Percentiles rank a stretch among this genome's conserved stretches.
These are phyloP conservation scores for Nemotelus nigrinus DNA, from an alignment of 2,888 invertebrate species.

Conservation along the genomic window DNA sequence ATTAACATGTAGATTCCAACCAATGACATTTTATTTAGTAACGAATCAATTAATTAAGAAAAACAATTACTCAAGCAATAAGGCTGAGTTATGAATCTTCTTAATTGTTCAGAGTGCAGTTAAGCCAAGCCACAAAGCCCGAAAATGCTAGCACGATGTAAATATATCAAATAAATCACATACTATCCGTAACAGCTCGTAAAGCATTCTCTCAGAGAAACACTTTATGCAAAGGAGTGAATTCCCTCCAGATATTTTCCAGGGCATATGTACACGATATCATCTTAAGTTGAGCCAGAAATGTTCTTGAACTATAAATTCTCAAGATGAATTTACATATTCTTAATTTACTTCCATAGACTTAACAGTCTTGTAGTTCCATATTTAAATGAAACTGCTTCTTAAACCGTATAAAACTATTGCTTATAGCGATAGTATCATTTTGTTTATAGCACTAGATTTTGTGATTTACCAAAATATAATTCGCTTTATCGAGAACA, in stretches of 20 bases:
- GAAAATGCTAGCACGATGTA: slow-evolving; percentile 42
- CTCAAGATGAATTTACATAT: slow-evolving; percentile 30
- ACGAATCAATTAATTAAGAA: slow-evolving; percentile 65
- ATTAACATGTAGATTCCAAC: no score
- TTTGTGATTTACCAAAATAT: not conserved
- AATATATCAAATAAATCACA: slow-evolving; percentile 37
- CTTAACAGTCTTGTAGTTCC: not conserved
- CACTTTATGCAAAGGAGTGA: no score
- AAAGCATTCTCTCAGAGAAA: slow-evolving; percentile 24
- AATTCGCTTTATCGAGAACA: slow-evolving; percentile 57
- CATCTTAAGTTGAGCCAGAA: not conserved
- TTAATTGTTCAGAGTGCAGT: slow-evolving; percentile 42
- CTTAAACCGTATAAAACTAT: slow-evolving; percentile 26
- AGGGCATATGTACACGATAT: not conserved
- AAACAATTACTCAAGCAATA: slow-evolving; percentile 60
- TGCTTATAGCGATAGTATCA: no score
- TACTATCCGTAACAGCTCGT: not conserved
- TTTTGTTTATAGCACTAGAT: no score
- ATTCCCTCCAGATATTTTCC: not conserved
- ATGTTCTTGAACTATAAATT: slow-evolving; percentile 35
- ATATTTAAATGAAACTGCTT: no score
- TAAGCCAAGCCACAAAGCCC: slow-evolving; percentile 44
- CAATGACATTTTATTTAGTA: not conserved
- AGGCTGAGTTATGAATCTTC: slow-evolving; percentile 42
- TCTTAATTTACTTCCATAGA: slow-evolving; percentile 36